Base-by-base conservation (phyloP, 92 coral and sea anemone species). In the Umimayanthus kanabou region DNA sequence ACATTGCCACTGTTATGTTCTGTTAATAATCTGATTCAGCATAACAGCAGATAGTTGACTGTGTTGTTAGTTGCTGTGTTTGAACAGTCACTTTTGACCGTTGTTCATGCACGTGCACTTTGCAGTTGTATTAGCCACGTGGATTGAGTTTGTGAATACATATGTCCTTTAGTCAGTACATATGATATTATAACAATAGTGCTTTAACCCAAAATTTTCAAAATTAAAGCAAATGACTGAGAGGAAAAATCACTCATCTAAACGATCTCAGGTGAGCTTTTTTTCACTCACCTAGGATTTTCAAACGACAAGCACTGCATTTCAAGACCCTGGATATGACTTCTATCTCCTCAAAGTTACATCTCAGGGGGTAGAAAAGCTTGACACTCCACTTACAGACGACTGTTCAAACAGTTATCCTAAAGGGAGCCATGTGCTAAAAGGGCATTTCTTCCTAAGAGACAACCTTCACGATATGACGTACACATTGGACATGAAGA, bases 391-490 rank as follows among this genome's bases (percentile, higher is more conserved):
- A 18, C 22, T 88, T 65, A 89, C 88, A 39, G 92, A 92, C 89
- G 94, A 87, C 85, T 89, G 71, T 42, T 25, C 11, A 26, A 72
- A 76, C 75, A n/a, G 2, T n/a, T 76, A 64, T 61, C 77, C 37
- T 18, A 80, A 4, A 28, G 92, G 89, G 2, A 57, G 55, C 3
- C 29, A 13, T 2, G 87, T 92, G 30, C 77, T 89, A 20, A 90
- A 82, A 29, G 94, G 94, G 3, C 79, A 92, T 82, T 92, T 92
- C 49, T 89, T 73, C 55, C 26, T 80, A 4, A 90, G 95, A 74
- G 93, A 92, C 11, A 92, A 90, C 87, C 29, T 92, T 9, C 88
- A 84, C 53, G 91, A 92, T 26, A 92, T 92, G 93, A 92, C 95
- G 5, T 92, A 43, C 79, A 92, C 91, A 16, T 82, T 89, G 69